A percentile compares a stretch with the other conserved stretches of the same genome.
Conservation (phyloP, 1,140 invertebrate genomes). For the Drosophila ananassae region DNA sequence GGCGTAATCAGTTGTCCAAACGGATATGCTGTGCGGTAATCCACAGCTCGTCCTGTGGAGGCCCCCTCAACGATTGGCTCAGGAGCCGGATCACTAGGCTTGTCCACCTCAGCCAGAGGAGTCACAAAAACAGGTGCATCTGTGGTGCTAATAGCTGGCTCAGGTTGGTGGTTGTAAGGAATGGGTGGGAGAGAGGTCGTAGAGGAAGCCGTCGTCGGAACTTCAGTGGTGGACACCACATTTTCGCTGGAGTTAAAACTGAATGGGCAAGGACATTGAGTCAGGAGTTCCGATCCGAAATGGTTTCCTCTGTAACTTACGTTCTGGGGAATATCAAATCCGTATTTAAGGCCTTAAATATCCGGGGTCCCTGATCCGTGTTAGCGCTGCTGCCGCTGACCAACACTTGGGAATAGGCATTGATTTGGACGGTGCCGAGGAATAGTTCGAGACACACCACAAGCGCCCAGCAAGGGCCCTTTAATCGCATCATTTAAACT, state of each 20-base stretch:
- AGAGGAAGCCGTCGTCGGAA: conserved; percentile 21
- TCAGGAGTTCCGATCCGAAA: not conserved
- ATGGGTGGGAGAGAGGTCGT: conserved; percentile 41
- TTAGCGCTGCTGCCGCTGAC: conserved; percentile 28
- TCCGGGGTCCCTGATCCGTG: conserved; percentile 65
- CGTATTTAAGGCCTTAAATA: conserved; percentile 77
- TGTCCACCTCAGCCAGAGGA: conserved; percentile 24
- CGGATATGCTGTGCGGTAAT: conserved; percentile 75
- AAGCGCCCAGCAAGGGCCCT: conserved; percentile 38
- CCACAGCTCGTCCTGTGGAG: conserved; percentile 77
- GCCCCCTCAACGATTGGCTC: conserved; percentile 34
- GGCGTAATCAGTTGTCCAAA: conserved; percentile 76
- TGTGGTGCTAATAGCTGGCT: not conserved
- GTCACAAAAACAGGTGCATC: conserved; percentile 55
- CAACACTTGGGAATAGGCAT: conserved; percentile 68
- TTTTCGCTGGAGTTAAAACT: conserved; percentile 78
- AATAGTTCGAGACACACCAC: conserved; percentile 32
- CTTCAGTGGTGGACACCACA: conserved; percentile 65
- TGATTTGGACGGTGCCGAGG: conserved; percentile 13
- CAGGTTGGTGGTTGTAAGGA: conserved; percentile 63
- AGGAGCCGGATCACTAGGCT: not conserved
- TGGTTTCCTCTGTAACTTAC: conserved; percentile 47
- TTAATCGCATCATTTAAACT: conserved; percentile 35
- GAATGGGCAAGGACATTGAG: conserved; percentile 3
- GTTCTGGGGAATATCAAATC: conserved; percentile 79